A percentile compares a stretch with the other conserved stretches of the same genome.
phyloP scores from a whole-genome alignment of 2,888 invertebrate species.

The Troides aeacus region DNA sequence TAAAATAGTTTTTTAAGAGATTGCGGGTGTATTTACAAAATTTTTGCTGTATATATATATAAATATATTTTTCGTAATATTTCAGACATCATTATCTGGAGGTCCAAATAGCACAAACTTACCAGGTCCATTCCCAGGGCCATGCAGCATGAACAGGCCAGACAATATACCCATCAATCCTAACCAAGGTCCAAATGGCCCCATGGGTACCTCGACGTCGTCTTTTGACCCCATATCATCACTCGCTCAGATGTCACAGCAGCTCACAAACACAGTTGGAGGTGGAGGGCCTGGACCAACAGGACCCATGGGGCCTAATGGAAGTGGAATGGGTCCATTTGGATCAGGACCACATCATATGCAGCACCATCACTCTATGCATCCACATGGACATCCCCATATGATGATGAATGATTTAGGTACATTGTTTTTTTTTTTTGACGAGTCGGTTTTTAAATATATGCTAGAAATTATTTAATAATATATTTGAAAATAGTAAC shows the following conservation, averaged over 20 bases:
- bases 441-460: neutral
- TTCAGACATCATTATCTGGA: constrained; percentile 70
- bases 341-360: constrained; percentile 68
- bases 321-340: constrained; percentile 65
- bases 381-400: constrained; percentile 72
- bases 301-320: constrained; percentile 63
- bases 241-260: constrained; percentile 96
- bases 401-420: constrained; percentile 79
- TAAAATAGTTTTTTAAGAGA: neutral
- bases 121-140: constrained; percentile 76
- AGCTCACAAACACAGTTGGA: constrained; percentile 88
- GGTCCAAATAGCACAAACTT: constrained; percentile 73
- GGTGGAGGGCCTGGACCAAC: constrained; percentile 60
- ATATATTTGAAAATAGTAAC: neutral
- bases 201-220: constrained; percentile 78
- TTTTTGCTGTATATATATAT: neutral
- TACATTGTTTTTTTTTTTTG: constrained; percentile 37
- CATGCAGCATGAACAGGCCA: constrained; percentile 73
- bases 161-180: constrained; percentile 75
- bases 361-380: constrained; percentile 74
- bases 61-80: neutral
- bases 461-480: neutral
- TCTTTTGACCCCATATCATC: constrained; percentile 96
- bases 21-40: neutral
- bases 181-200: constrained; percentile 76